Evolutionary conservation across 2,888 invertebrate genomes (phyloP), one percentile per base, ranked within the genome.

Genomic region (Masnerella sp.): DNA sequence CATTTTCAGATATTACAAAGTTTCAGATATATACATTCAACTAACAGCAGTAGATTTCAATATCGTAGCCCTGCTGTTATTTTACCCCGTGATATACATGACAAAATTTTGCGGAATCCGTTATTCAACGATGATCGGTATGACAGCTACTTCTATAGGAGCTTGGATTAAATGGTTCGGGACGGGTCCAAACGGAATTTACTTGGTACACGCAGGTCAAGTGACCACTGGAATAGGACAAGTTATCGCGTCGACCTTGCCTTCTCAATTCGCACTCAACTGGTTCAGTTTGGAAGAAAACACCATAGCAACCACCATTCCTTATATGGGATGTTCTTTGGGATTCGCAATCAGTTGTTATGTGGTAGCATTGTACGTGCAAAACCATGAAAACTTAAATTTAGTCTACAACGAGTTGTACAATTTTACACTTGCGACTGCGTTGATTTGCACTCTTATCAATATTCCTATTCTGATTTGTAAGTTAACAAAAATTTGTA

Each of bases 161-260:
- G 45, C 45, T 45, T 45, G 45, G 45, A 14, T 45, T n/a, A 45
- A 45, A 45, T 45, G 30, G 28, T 45, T 28, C 14, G 45, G 28
- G 9, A 17, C 30, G 9, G n/a, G 17, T 9, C 45, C 45, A 1
- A 7, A 30, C 5, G 4, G 30, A 7, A 12, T 45, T 30, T 45
- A 45, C 11, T 9, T 45, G 15, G 17, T 45, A 1, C 45, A 45
- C 30, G n/a, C n/a, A 45, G n/a, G 45, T 28, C 45, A 45, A 45
- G n/a, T 45, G 1, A 28, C 17, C 7, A 3, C 25, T 15, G 45
- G 15, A 4, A 15, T 45, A 11, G 45, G 28, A 0, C n/a, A 15
- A 4, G 15, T 30, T 8, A 7, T 43, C 8, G 12, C 25, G 2
- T 2, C 25, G 3, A 43, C 15, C 9, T 15, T 45, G 20, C 30